Conservation (phyloP, 1,140 invertebrate species). For the Harpegnathos saltator region DNA sequence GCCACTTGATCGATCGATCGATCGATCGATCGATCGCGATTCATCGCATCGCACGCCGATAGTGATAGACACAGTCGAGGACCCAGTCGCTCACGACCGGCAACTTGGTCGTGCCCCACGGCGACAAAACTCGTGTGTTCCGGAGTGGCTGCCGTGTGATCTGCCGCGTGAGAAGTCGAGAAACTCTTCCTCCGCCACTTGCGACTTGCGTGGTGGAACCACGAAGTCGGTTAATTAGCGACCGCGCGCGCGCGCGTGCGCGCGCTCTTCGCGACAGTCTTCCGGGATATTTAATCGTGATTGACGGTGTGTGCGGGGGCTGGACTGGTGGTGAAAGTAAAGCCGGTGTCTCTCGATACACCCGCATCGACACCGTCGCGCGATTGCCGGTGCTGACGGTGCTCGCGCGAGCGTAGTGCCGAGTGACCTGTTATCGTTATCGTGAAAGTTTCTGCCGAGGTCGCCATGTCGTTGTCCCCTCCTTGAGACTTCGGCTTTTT, state of each 20-base stretch:
- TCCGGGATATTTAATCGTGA: constrained; percentile 11
- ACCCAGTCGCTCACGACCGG: no score
- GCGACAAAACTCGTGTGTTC: no score
- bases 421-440: constrained; percentile 60
- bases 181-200: background rate
- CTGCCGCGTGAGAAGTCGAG: background rate
- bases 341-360: constrained; percentile 17
- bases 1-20: constrained; percentile 14
- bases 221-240: constrained; percentile 19
- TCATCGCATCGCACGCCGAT: no score
- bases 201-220: background rate
- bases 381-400: background rate
- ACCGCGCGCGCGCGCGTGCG: no score
- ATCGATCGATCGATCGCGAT: constrained; percentile 25
- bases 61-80: no score
- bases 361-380: background rate
- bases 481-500: no score
- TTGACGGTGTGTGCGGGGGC: background rate
- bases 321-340: constrained; percentile 36
- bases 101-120: no score
- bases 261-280: no score
- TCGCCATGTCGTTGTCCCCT: constrained; percentile 24
- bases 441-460: constrained; percentile 52
- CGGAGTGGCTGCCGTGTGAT: background rate
- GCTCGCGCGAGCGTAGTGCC: background rate